Evolutionary conservation across 2,888 invertebrate species (phyloP), one percentile per base, ranked within the genome.

Genomic region (Tuta absoluta): DNA sequence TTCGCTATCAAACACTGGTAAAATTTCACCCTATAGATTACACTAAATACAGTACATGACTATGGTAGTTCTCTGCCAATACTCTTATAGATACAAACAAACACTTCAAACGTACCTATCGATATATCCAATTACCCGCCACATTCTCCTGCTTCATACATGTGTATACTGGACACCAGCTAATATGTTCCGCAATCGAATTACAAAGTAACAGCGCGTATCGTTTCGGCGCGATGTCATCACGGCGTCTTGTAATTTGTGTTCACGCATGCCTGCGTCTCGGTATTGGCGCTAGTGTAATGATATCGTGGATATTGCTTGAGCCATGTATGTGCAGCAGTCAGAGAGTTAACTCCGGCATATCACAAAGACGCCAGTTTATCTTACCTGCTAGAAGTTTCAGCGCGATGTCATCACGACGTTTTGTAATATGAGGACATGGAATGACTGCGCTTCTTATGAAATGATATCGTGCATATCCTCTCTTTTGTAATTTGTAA

Each of bases 161-260:
- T n/a, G 41, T 41, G 5, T 41, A 37, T 11, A 33, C 11, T 58
- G 57, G n/a, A 33, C 14, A 24, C 51, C 23, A 14, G 38, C 48
- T 59, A 65, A 63, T 65, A 45, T 53, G 63, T 63, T 63, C 63
- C 56, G 60, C 51, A 41, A 61, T 69, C 65, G 71, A 72, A 68
- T 62, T 62, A 51, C 49, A 37, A 72, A 71, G 72, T 72, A 74
- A 74, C 74, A 75, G 74, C 70, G 75, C 77, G 72, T 75, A 71
- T 74, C 75, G 73, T 71, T 71, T 71, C 67, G 65, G 73, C 71
- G 75, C 67, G 68, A 73, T 80, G 80, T 77, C 78, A 79, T 76
- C 77, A 75, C 69, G 65, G 68, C 53, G 68, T 69, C 71, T 72
- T 69, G 72, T 77, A 75, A 76, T 75, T 72, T 70, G 63, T 70